Percentiles rank a stretch among this genome's conserved stretches.
phyloP scores from a whole-genome alignment of 2,888 invertebrate genomes.

The Scaptomyza parva region DNA sequence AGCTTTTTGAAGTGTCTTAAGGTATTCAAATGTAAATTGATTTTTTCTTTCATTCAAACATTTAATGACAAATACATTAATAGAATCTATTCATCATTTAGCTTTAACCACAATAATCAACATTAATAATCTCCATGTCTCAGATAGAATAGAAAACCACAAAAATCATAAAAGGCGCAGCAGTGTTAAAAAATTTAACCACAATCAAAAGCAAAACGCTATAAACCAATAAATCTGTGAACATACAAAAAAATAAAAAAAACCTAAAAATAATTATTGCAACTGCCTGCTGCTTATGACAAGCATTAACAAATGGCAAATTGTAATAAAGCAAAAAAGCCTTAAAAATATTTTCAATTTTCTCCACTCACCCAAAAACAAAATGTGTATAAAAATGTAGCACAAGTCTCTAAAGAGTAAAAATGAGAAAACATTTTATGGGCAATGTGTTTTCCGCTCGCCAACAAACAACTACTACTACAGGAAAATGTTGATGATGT shows the following conservation, averaged over 20 bases:
- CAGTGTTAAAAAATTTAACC: slow-evolving; percentile 61
- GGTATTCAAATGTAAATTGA: neutral
- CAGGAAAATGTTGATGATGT: slow-evolving; percentile 52
- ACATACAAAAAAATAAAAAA: slow-evolving; percentile 49
- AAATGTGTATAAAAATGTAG: slow-evolving; percentile 46
- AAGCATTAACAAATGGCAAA: slow-evolving; percentile 73
- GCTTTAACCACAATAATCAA: slow-evolving; percentile 41
- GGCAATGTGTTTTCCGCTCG: slow-evolving; percentile 39
- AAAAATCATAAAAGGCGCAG: slow-evolving; percentile 49
- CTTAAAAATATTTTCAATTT: slow-evolving; percentile 42
- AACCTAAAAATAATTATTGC: slow-evolving; percentile 47
- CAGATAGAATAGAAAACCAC: slow-evolving; percentile 45
- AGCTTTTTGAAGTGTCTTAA: too few relatives aligned
- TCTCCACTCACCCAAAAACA: slow-evolving; percentile 1
- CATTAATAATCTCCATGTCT: slow-evolving; percentile 25
- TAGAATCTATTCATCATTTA: slow-evolving; percentile 23
- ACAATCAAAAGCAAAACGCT: slow-evolving; percentile 51
- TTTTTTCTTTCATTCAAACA: neutral
- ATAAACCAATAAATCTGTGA: slow-evolving; percentile 65
- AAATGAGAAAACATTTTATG: slow-evolving; percentile 36
- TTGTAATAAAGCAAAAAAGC: slow-evolving; percentile 61
- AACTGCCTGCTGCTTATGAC: slow-evolving; percentile 53
- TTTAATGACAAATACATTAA: slow-evolving; percentile 1
- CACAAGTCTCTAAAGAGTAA: slow-evolving; percentile 66
- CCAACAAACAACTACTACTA: slow-evolving; percentile 42